phyloP scores from a whole-genome alignment of 2,113 vertebrate genomes.

The Uropsilus gracilis region DNA sequence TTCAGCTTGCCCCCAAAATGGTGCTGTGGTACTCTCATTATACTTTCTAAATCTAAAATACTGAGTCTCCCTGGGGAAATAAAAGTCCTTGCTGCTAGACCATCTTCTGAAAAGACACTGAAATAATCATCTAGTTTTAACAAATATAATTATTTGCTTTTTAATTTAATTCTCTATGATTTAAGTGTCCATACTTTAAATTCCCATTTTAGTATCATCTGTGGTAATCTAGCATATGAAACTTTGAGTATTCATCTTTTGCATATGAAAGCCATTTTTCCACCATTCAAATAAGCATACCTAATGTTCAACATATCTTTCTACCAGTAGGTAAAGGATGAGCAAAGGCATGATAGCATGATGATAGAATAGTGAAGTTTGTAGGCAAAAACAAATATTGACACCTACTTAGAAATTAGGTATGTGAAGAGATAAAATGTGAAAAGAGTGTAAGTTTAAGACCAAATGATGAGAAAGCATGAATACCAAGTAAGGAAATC shows the following conservation, averaged over 20 bases:
- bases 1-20: not conserved
- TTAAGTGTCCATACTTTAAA: not conserved
- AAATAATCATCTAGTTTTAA: constrained; percentile 16
- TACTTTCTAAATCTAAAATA: not conserved
- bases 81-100: constrained; percentile 5
- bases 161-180: not conserved
- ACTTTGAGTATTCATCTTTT: not conserved
- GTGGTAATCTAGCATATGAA: not conserved
- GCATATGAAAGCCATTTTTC: not conserved
- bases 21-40: not conserved
- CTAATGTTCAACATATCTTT: not conserved
- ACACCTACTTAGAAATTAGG: not conserved
- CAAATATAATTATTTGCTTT: not conserved
- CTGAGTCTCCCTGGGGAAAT: not conserved
- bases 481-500: not conserved
- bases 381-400: not conserved
- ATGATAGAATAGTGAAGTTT: not conserved
- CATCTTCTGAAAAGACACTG: not conserved
- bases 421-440: not conserved
- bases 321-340: not conserved
- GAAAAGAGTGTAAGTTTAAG: not conserved
- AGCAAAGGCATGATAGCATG: not conserved
- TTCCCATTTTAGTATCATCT: not conserved
- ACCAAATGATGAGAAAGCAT: not conserved
- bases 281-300: not conserved